Evolutionary conservation across 2,113 vertebrate species (phyloP).

Genomic region (Ascaphus truei): DNA sequence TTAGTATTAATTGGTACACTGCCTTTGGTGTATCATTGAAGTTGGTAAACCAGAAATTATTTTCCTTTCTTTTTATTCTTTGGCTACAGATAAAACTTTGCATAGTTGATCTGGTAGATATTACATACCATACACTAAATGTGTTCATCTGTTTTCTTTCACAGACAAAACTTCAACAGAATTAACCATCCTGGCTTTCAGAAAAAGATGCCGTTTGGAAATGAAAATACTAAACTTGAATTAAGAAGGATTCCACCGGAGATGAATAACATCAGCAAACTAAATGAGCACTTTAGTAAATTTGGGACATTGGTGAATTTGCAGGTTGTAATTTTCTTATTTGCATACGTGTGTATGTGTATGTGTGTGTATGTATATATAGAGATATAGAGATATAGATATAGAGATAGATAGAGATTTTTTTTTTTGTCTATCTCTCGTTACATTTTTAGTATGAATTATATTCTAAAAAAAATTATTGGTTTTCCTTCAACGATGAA

Average conservation of each 20-base stretch:
- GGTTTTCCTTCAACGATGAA: too few relatives aligned
- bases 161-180: constrained; percentile 85
- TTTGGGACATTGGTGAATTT: constrained; percentile 96
- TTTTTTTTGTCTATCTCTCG: not conserved
- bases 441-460: too few relatives aligned
- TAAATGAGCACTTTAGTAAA: constrained; percentile 97
- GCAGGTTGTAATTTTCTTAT: constrained; percentile 69
- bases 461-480: too few relatives aligned
- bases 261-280: constrained; percentile 97
- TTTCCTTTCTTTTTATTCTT: too few relatives aligned
- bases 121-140: too few relatives aligned
- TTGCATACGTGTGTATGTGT: not conserved
- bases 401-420: too few relatives aligned
- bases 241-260: constrained; percentile 87
- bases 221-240: constrained; percentile 85
- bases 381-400: not conserved
- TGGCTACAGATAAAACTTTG: too few relatives aligned
- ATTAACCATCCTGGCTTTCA: constrained; percentile 83
- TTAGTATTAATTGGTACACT: too few relatives aligned
- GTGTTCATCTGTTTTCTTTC: constrained; percentile 36
- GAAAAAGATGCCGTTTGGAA: constrained; percentile 79
- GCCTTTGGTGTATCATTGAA: too few relatives aligned
- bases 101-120: too few relatives aligned
- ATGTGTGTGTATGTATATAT: not conserved
- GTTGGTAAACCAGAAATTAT: too few relatives aligned